A percentile compares a stretch with the other conserved stretches of the same genome.
Conservation (phyloP, 2,797 vertebrate genomes). For the Tenualosa thibaudeaui region DNA sequence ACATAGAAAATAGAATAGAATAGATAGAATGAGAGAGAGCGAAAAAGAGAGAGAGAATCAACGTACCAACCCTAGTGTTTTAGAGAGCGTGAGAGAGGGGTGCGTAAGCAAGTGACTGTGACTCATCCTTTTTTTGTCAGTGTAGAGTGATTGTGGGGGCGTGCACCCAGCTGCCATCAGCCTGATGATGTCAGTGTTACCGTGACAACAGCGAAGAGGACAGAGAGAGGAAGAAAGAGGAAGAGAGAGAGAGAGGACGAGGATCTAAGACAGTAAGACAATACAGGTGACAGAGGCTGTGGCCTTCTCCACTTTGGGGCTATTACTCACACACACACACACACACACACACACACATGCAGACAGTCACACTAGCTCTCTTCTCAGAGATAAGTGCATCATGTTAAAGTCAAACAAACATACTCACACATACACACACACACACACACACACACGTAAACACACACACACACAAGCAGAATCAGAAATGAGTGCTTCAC, state of each 20-base stretch:
- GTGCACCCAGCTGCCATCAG: conserved; percentile 63
- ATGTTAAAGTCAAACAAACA: too few relatives aligned
- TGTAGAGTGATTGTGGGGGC: conserved; percentile 75
- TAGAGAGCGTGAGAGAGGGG: background rate
- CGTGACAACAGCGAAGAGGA: background rate
- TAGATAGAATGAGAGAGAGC: background rate
- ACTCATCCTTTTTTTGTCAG: conserved; percentile 41
- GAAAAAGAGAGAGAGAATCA: conserved; percentile 9
- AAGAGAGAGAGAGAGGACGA: background rate
- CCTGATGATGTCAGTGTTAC: conserved; percentile 82
- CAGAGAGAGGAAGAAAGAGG: background rate
- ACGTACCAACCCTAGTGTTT: too few relatives aligned
- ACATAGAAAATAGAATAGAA: background rate
- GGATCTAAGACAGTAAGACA: background rate
- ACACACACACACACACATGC: conserved; percentile 1
- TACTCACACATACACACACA: background rate
- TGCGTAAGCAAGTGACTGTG: background rate
- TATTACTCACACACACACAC: background rate
- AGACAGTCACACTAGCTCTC: background rate
- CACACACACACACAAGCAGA: background rate
- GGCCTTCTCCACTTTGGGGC: background rate
- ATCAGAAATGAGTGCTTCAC: too few relatives aligned
- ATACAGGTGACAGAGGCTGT: background rate
- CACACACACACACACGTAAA: too few relatives aligned
- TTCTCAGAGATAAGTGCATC: too few relatives aligned